Evolutionary conservation across 2,113 vertebrate species (phyloP).

Genomic region (Mirounga angustirostris): DNA sequence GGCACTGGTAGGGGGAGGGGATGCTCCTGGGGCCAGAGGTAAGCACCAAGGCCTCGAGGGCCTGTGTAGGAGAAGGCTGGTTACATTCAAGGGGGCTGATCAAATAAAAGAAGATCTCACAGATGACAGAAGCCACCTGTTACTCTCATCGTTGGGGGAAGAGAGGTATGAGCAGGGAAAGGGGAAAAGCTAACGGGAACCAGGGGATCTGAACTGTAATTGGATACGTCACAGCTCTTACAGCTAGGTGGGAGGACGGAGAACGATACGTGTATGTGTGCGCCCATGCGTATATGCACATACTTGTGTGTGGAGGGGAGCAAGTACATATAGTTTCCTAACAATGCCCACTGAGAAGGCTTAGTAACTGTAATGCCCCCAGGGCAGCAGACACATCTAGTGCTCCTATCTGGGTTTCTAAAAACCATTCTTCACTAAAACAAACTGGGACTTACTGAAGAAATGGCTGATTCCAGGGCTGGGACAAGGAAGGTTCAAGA

Average conservation of each 20-base stretch:
- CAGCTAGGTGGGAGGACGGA: neutral
- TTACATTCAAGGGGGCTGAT: neutral
- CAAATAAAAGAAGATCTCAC: neutral
- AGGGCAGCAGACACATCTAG: neutral
- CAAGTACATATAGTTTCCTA: neutral
- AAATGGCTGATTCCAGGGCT: neutral
- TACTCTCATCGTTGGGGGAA: neutral
- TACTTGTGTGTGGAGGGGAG: neutral
- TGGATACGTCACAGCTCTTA: neutral
- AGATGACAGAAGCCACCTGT: neutral
- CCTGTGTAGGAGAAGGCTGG: neutral
- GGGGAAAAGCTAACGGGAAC: neutral
- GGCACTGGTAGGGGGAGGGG: neutral
- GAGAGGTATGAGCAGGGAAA: neutral
- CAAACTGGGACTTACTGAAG: neutral
- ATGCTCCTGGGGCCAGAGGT: neutral
- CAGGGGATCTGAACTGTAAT: neutral
- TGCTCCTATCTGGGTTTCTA: slow-evolving; percentile 32
- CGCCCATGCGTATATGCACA: neutral
- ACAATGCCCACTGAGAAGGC: neutral
- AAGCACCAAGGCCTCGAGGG: neutral
- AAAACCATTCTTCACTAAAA: slow-evolving; percentile 36
- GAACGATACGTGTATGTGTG: neutral
- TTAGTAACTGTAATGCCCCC: neutral
- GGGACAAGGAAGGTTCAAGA: neutral